phyloP scores from a whole-genome alignment of 2,797 vertebrate species.

The Distichodus sexfasciatus region DNA sequence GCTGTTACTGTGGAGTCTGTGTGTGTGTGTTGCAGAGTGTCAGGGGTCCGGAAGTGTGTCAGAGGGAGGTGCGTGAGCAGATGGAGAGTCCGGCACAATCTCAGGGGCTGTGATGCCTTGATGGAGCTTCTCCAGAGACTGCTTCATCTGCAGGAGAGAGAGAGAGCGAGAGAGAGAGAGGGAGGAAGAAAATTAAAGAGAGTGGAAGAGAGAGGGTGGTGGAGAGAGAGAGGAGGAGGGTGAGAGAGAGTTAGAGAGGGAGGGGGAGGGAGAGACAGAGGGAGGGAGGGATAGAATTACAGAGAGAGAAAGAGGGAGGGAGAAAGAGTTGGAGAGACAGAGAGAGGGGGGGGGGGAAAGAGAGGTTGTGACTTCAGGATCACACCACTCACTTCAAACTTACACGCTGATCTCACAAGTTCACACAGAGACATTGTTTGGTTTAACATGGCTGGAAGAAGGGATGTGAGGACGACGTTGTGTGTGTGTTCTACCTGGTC shows the following conservation, averaged over 20 bases:
- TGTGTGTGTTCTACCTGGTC: conserved; percentile 76
- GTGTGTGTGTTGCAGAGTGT: conserved; percentile 14
- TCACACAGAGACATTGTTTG: not conserved
- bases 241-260: too few relatives aligned
- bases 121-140: conserved; percentile 86
- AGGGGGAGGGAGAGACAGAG: too few relatives aligned
- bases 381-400: too few relatives aligned
- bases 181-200: too few relatives aligned
- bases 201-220: too few relatives aligned
- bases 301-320: too few relatives aligned
- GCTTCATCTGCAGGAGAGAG: conserved; percentile 78
- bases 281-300: too few relatives aligned
- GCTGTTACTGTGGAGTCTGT: not conserved
- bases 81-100: conserved; percentile 59
- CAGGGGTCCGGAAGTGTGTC: not conserved
- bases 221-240: too few relatives aligned
- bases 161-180: not conserved
- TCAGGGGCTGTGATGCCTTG: conserved; percentile 79
- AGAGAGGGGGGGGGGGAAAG: not conserved
- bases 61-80: conserved; percentile 55
- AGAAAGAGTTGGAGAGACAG: too few relatives aligned
- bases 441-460: not conserved
- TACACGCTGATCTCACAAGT: too few relatives aligned
- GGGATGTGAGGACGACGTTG: not conserved
- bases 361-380: too few relatives aligned